phyloP scores from a whole-genome alignment of 2,888 invertebrate species.

The Oscheius sp. region DNA sequence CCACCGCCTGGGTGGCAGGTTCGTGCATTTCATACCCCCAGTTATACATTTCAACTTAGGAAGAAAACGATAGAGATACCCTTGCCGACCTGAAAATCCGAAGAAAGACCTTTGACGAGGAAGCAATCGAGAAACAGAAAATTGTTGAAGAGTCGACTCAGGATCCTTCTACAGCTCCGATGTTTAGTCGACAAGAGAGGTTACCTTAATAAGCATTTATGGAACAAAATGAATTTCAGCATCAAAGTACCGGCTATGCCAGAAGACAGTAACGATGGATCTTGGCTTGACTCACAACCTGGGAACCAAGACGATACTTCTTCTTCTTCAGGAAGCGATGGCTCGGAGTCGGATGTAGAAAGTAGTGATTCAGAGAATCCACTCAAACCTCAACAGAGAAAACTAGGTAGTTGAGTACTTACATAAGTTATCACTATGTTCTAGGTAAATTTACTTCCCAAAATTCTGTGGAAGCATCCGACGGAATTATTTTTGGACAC shows the following conservation, averaged over 20 bases:
- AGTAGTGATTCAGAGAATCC: not conserved
- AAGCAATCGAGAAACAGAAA: constrained; percentile 5
- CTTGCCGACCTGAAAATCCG: constrained; percentile 30
- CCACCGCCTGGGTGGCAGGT: constrained; percentile 91
- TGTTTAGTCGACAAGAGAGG: not conserved
- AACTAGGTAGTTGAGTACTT: not conserved
- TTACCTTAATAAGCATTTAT: not conserved
- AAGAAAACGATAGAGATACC: constrained; percentile 43
- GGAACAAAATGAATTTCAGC: not conserved
- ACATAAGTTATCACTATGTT: no score
- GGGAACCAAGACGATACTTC: not conserved
- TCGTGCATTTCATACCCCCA: constrained; percentile 12
- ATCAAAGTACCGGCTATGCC: constrained; percentile 14
- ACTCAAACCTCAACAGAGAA: not conserved
- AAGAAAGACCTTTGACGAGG: constrained; percentile 37
- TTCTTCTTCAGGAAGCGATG: not conserved
- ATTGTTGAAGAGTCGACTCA: constrained; percentile 5
- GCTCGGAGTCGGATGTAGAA: not conserved
- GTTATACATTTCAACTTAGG: constrained; percentile 26
- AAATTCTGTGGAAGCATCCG: not conserved
- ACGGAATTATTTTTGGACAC: constrained; percentile 22
- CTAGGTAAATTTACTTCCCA: not conserved
- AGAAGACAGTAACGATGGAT: constrained; percentile 28
- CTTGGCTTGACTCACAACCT: constrained; percentile 14
- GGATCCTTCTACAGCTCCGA: not conserved